phyloP scores from a whole-genome alignment of 2,113 vertebrate species.

The Oreamnos americanus region DNA sequence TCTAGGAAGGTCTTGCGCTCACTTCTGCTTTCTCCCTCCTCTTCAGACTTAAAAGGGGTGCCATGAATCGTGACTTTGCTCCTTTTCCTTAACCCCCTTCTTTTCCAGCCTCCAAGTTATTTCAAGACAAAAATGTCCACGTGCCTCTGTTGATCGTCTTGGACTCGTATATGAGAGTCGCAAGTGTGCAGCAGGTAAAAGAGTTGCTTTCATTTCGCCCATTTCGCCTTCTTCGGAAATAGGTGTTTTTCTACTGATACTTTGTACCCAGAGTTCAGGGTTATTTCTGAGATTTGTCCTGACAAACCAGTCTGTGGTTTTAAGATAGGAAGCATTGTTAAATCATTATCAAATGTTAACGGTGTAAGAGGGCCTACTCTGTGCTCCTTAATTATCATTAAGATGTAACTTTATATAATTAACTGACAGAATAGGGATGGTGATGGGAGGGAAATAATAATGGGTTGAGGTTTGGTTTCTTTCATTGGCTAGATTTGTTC shows the following conservation, averaged over 20 bases:
- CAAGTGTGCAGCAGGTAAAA: conserved; percentile 90
- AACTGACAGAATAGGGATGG: background rate
- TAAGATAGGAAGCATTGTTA: background rate
- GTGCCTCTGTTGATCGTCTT: conserved; percentile 87
- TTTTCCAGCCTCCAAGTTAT: conserved; percentile 85
- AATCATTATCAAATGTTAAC: background rate
- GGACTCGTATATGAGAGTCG: conserved; percentile 84
- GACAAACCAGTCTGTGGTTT: background rate
- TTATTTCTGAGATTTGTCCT: background rate
- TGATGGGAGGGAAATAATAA: background rate
- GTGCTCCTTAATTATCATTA: background rate
- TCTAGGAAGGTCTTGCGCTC: background rate
- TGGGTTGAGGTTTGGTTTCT: background rate
- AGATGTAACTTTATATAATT: background rate
- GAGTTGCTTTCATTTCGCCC: background rate
- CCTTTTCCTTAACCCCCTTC: background rate
- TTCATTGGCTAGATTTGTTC: background rate
- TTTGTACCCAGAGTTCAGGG: background rate
- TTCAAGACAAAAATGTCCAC: conserved; percentile 87
- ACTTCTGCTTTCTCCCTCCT: background rate
- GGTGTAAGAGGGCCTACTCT: background rate
- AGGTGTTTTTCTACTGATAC: background rate
- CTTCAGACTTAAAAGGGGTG: background rate
- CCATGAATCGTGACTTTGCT: background rate
- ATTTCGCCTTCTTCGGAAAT: background rate